Base-by-base conservation (phyloP, 2,888 invertebrate species). In the Adelphocoris suturalis region DNA sequence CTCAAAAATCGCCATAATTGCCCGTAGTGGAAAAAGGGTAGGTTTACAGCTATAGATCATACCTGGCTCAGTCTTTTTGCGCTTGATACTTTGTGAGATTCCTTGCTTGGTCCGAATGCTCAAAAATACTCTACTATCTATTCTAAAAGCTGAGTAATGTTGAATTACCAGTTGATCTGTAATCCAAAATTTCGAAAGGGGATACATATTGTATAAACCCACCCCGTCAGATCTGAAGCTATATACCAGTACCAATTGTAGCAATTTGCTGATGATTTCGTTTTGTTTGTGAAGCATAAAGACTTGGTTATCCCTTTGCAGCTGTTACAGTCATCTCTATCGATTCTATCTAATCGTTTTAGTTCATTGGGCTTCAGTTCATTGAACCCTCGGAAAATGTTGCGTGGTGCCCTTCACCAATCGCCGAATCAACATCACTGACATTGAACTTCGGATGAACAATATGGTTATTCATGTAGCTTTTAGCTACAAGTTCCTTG, bases 201-300 rank as follows among this genome's bases (percentile, higher is more conserved):
- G n/a, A n/a, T n/a, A n/a, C n/a, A n/a, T 16, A 61, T 19, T 16
- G 19, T 61, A 11, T 61, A 19, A 3, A 61, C 61, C 19, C 19
- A 61, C 19, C 61, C 61, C 61, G 11, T 61, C 61, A 61, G 61
- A 19, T 11, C 3, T 2, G 61, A 11, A 61, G 19, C 9, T 19
- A 11, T 61, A 19, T 4, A 11, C n/a, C 61, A 11, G 4, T 19
- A 23, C 19, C 61, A 61, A 3, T 19, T 19, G n/a, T 11, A 19
- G n/a, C 61, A 68, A 68, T 68, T 68, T 23, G 68, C 68, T 23
- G 68, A 68, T 19, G 68, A 68, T 37, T 68, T 68, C 23, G 23
- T 68, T 23, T 3, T 68, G 23, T 68, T 19, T 13, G 68, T 68
- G 9, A 68, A 23, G 11, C 68, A 68, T 19, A 23, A 23, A 23